These are phyloP conservation scores for Tragelaphus imberbis DNA, from an alignment of 2,113 vertebrate genomes.

Conservation along the genomic window DNA sequence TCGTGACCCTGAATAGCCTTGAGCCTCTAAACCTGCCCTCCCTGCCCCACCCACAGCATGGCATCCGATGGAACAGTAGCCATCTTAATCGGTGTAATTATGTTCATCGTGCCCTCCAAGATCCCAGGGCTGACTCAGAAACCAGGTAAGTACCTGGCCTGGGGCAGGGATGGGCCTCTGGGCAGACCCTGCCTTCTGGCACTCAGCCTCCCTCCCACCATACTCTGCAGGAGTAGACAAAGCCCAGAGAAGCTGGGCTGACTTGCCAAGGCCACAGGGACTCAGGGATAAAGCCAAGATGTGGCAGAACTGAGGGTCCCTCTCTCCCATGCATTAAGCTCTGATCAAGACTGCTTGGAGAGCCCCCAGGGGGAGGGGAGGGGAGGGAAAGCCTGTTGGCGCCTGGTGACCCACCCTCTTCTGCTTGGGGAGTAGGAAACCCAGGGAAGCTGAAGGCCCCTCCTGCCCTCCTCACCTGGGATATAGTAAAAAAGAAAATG, in stretches of 20 bases:
- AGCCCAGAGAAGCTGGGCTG: neutral
- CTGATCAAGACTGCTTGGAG: neutral
- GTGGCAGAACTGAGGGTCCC: neutral
- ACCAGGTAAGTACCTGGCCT: constrained; percentile 60
- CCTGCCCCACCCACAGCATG: constrained; percentile 73
- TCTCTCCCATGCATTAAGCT: neutral
- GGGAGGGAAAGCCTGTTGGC: neutral
- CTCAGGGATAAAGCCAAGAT: neutral
- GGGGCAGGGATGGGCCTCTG: neutral
- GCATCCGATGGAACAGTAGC: constrained; percentile 89
- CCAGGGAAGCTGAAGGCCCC: constrained; percentile 73
- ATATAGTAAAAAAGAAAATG: constrained; percentile 87
- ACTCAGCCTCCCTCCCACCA: neutral
- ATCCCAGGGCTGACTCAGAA: constrained; percentile 54
- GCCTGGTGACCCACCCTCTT: neutral
- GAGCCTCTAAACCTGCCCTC: neutral
- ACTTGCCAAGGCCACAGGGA: neutral
- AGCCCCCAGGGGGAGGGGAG: neutral
- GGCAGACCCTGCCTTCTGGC: neutral
- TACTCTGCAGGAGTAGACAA: neutral
- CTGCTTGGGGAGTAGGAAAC: constrained; percentile 63
- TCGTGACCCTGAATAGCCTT: neutral
- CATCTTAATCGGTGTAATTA: constrained; percentile 83
- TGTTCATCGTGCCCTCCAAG: constrained; percentile 89
- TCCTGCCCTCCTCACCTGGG: constrained; percentile 86